Evolutionary conservation across 2,888 invertebrate species (phyloP), one percentile per base, ranked within the genome.

Genomic region (Venusia cambrica): DNA sequence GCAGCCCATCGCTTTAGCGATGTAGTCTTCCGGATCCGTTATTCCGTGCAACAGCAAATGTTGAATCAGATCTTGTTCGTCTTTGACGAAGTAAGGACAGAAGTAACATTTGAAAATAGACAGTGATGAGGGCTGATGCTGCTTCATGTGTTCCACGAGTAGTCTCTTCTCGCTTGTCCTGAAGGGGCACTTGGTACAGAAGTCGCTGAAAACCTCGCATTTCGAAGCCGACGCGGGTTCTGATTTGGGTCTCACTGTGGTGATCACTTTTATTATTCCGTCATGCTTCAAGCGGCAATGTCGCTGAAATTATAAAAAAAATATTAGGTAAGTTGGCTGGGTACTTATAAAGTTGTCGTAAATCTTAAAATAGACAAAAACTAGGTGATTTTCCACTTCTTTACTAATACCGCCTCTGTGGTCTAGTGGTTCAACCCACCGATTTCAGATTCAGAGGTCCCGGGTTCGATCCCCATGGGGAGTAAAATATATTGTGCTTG

Each of bases 251-350:
- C 77, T 83, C 4, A 73, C 87, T 62, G 79, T 89, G 48, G 78
- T 89, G 68, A 81, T 83, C 48, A 93, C 93, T 72, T 91, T 90
- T 58, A 93, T 92, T 56, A 93, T 90, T 54, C 93, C 93, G 62
- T 91, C 91, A 77, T 93, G 93, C 73, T 93, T 93, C 81, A 93
- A 87, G 44, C 93, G 91, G 77, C 93, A 93, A 62, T 93, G 93
- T 64, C 93, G 91, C 93, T 93, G 79, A 36, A 84, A 84, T 21
- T 15, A 12, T 3, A 36, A 13, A 37, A 5, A 31, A 8, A 16
- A 20, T 4, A 24, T n/a, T n/a, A n/a, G n/a, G n/a, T n/a, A n/a
- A n/a, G n/a, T n/a, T n/a, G n/a, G n/a, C n/a, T n/a, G n/a, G n/a
- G n/a, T n/a, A n/a, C n/a, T n/a, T n/a, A n/a, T n/a, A n/a, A n/a